phyloP scores from a whole-genome alignment of 2,797 vertebrate genomes.

The Diplodus puntazzo region DNA sequence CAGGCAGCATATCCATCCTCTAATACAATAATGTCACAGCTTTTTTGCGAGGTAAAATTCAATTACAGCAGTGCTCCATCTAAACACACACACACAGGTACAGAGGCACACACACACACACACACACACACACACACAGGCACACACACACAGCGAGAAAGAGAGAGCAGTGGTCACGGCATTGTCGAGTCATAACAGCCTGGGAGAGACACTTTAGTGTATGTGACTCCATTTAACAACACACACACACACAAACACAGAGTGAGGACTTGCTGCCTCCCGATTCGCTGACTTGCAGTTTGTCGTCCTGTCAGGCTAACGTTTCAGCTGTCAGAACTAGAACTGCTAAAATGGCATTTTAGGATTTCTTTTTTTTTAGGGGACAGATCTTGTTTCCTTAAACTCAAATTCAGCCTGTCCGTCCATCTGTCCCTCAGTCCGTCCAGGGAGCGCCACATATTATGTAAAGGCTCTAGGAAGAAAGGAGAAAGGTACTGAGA shows the following conservation, averaged over 20 bases:
- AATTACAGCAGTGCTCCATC: slow-evolving; percentile 45
- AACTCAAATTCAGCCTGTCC: slow-evolving; percentile 17
- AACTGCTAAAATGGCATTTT: slow-evolving; percentile 72
- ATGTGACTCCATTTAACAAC: slow-evolving; percentile 46
- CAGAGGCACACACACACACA: slow-evolving; percentile 20
- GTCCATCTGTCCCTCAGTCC: neutral
- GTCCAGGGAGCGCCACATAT: neutral
- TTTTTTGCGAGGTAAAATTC: slow-evolving; percentile 60
- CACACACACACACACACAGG: slow-evolving; percentile 29
- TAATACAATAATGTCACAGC: slow-evolving; percentile 52
- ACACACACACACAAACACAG: slow-evolving; percentile 28
- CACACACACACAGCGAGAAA: slow-evolving; percentile 4
- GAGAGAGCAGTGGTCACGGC: slow-evolving; percentile 1
- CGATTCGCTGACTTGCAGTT: slow-evolving; percentile 73
- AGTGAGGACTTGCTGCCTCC: slow-evolving; percentile 35
- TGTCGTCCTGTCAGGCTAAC: slow-evolving; percentile 67
- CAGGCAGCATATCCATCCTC: slow-evolving; percentile 33
- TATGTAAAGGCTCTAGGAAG: neutral
- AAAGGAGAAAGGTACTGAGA: neutral
- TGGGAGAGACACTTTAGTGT: slow-evolving; percentile 23
- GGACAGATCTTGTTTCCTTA: slow-evolving; percentile 55
- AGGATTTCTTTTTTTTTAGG: neutral
- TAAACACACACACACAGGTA: slow-evolving; percentile 27
- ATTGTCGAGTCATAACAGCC: slow-evolving; percentile 44
- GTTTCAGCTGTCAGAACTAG: slow-evolving; percentile 71